Evolutionary conservation across 2,797 vertebrate species (phyloP).

Genomic region (Otolemur crassicaudatus): DNA sequence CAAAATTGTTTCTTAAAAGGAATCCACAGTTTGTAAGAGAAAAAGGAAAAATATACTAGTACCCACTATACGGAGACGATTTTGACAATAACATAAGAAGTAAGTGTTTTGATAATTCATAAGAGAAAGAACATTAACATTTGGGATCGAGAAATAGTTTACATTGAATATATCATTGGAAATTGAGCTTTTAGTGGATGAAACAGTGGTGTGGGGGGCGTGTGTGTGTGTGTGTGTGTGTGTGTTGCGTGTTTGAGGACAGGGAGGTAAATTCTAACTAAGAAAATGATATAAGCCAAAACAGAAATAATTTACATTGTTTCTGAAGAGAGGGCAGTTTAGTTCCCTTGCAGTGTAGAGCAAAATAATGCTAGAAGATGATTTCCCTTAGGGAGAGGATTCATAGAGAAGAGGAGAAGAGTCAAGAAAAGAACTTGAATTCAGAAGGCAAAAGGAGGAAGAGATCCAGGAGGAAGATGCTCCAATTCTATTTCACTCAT

Average conservation of each 20-base stretch:
- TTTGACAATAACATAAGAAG: background rate
- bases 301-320: background rate
- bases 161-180: background rate
- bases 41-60: background rate
- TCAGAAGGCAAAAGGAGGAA: background rate
- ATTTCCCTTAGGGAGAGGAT: background rate
- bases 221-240: background rate
- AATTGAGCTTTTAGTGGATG: background rate
- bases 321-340: background rate
- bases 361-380: background rate
- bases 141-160: conserved; percentile 15
- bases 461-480: background rate
- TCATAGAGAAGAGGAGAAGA: background rate
- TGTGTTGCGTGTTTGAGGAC: background rate
- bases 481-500: background rate
- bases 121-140: background rate
- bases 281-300: background rate
- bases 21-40: background rate
- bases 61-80: background rate
- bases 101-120: background rate
- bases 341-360: background rate
- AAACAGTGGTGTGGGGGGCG: background rate
- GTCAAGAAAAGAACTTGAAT: background rate
- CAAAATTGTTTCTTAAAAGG: background rate
- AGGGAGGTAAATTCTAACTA: background rate